Evolutionary conservation across 2,888 invertebrate genomes (phyloP).

Genomic region (Agrochola lota): DNA sequence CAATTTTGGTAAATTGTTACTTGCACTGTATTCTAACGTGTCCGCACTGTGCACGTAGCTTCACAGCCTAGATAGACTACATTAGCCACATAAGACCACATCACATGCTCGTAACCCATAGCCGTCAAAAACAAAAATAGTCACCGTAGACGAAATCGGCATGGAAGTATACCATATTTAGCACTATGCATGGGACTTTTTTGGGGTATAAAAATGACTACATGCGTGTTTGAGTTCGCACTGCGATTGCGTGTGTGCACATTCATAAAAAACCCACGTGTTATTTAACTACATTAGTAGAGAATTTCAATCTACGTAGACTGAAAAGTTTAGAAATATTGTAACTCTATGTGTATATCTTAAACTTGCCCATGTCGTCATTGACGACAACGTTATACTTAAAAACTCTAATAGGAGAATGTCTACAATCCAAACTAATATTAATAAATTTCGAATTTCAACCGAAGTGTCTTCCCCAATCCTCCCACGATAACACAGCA

Average conservation of each 20-base stretch:
- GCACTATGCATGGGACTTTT: not conserved
- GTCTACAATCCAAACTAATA: not conserved
- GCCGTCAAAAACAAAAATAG: too few relatives aligned
- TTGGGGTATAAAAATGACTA: not conserved
- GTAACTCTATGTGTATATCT: not conserved
- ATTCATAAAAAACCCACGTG: not conserved
- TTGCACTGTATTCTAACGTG: not conserved
- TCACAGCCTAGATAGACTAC: too few relatives aligned
- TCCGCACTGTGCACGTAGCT: too few relatives aligned
- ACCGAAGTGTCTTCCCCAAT: constrained; percentile 3
- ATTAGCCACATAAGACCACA: too few relatives aligned
- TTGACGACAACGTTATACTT: not conserved
- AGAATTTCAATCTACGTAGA: not conserved
- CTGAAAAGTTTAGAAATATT: not conserved
- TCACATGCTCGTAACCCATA: too few relatives aligned
- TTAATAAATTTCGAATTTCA: not conserved
- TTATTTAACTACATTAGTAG: not conserved
- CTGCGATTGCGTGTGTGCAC: too few relatives aligned
- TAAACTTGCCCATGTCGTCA: not conserved
- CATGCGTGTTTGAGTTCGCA: not conserved
- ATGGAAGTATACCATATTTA: too few relatives aligned
- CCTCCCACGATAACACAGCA: constrained; percentile 31
- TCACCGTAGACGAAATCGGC: too few relatives aligned
- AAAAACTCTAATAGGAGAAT: not conserved
- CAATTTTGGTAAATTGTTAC: not conserved